These are phyloP conservation scores for Theretra japonica DNA, from an alignment of 2,888 invertebrate genomes.

Conservation along the genomic window DNA sequence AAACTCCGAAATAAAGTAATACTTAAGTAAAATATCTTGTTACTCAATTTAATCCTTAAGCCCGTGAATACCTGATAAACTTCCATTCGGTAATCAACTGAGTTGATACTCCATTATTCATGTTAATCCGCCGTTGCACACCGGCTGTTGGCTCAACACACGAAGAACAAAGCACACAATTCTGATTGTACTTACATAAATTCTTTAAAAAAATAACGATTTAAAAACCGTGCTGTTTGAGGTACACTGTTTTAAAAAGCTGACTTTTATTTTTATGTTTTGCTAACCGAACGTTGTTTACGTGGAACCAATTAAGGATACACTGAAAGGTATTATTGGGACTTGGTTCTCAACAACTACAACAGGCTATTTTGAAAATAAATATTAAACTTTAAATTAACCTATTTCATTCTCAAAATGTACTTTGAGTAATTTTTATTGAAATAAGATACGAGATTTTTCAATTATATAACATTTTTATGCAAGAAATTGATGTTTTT, in stretches of 20 bases:
- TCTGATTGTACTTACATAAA: background rate
- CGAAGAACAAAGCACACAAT: constrained; percentile 6
- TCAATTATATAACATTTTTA: no score
- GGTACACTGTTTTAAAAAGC: background rate
- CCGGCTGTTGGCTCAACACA: background rate
- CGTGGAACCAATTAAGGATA: no score
- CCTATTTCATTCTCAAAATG: no score
- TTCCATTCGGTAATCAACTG: constrained; percentile 10
- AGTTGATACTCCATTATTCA: constrained; percentile 22
- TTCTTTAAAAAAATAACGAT: background rate
- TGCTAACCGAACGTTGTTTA: no score
- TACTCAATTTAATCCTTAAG: constrained; percentile 7
- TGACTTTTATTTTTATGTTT: background rate
- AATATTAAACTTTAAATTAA: no score
- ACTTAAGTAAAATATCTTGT: constrained; percentile 7
- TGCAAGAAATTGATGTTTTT: no score
- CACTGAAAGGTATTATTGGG: no score
- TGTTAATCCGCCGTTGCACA: background rate
- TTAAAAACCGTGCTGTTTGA: background rate
- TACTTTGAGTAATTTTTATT: no score
- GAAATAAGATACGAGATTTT: no score
- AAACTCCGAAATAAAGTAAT: constrained; percentile 1
- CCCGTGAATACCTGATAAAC: constrained; percentile 6
- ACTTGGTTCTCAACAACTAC: no score
- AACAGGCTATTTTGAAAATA: no score